These are phyloP conservation scores for Chionomys nivalis DNA, from an alignment of 2,113 vertebrate genomes.

Conservation along the genomic window DNA sequence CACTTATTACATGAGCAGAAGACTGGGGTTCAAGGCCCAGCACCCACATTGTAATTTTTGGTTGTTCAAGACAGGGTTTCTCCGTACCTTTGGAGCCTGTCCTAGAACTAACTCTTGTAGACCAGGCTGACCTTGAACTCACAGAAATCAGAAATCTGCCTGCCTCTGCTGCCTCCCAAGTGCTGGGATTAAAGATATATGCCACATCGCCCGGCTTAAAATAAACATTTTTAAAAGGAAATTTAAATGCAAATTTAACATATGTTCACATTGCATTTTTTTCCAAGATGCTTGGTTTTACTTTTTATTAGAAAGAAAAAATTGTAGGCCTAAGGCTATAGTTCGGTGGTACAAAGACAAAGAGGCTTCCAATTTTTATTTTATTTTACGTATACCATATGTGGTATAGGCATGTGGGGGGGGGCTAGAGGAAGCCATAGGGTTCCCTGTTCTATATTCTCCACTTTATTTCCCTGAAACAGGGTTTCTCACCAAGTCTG, in stretches of 20 bases:
- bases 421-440: neutral
- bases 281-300: neutral
- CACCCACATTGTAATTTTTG: neutral
- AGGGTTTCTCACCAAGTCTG: neutral
- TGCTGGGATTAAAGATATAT: too few species aligned
- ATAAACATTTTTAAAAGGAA: neutral
- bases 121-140: too few species aligned
- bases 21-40: neutral
- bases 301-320: slow-evolving; percentile 48
- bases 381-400: neutral
- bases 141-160: too few species aligned
- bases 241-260: slow-evolving; percentile 1
- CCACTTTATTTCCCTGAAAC: neutral
- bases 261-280: slow-evolving; percentile 2
- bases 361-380: neutral
- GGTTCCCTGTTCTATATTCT: neutral
- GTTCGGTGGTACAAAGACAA: neutral
- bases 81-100: too few species aligned
- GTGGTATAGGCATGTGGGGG: neutral
- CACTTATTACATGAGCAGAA: neutral
- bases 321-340: neutral
- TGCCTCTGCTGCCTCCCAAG: too few species aligned
- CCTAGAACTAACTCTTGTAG: too few species aligned
- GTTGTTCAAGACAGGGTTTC: too few species aligned
- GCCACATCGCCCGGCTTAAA: too few species aligned